Base-by-base conservation (phyloP, 1,140 invertebrate species). In the Drosophila ambigua region DNA sequence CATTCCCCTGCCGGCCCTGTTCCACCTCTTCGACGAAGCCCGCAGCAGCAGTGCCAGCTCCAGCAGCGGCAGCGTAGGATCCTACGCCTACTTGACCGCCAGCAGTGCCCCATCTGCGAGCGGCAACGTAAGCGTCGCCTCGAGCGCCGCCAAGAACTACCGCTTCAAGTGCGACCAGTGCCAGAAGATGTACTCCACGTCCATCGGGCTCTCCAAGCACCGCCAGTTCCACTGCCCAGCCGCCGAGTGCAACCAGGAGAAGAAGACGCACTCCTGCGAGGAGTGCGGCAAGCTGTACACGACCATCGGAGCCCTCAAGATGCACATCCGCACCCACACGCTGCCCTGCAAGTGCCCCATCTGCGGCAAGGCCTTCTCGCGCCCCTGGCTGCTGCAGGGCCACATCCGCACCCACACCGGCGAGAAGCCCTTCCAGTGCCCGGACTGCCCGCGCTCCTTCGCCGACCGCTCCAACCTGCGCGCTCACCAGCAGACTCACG, bases 291-390 rank as follows among this genome's bases (percentile, higher is more conserved):
- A 94, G 73, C 92, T 93, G 63, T 94, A 94, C 50, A 93, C 93
- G 2, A 93, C 93, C 1, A 81, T 91, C 5, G 95, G 95, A 90
- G 94, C 85, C 77, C 93, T 90, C 89, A 96, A 93, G 94, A 97
- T 93, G 83, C 96, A 97, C 90, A 94, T 95, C 91, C 91, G 95
- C 61, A 94, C 94, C 2, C 95, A 95, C 73, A 99, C 98, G 0
- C 92, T 99, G 68, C 98, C 98, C 0, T 99, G 98, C 94, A 99
- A 98, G 93, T 99, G 98, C 90, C 95, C 96, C 72, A 93, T 99
- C 24, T 99, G 98, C 91, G 98, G 98, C 1, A 99, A 99, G 92
- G 98, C 98, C 2, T 99, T 99, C 93, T 98, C 97, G 1, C 93
- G 98, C 39, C 98, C 98, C 0, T 99, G 98, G 98, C 92, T 99